Percentiles rank a stretch among this genome's conserved stretches.
These are phyloP conservation scores for Chrysolina americana DNA, from an alignment of 2,888 invertebrate genomes.

Conservation along the genomic window DNA sequence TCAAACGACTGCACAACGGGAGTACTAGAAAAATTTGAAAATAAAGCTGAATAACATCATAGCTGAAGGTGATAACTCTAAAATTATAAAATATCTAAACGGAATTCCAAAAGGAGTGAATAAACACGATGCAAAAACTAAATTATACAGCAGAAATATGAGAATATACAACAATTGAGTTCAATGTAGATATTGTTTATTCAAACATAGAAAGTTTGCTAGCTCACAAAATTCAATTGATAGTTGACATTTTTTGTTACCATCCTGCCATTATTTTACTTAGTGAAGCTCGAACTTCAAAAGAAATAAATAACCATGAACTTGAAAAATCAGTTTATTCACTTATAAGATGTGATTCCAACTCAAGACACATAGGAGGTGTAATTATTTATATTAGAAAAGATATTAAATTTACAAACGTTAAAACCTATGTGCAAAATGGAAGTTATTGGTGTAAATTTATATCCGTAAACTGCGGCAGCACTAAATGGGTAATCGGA, in stretches of 20 bases:
- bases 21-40: not conserved
- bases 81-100: not conserved
- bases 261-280: conserved; percentile 1
- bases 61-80: not conserved
- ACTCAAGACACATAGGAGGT: not conserved
- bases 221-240: not conserved
- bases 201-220: not conserved
- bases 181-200: not conserved
- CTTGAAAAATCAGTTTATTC: not conserved
- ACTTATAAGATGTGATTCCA: not conserved
- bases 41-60: not conserved
- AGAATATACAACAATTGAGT: not conserved
- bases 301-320: not conserved
- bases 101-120: not conserved
- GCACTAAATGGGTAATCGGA: not conserved
- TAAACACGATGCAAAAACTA: not conserved
- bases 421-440: not conserved
- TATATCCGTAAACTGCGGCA: not conserved
- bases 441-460: no score
- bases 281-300: not conserved
- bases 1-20: no score
- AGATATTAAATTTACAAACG: not conserved
- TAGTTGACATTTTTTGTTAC: not conserved
- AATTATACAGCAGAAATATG: not conserved
- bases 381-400: not conserved